Base-by-base conservation (phyloP, 2,797 vertebrate species). In the Trichosurus vulpecula region DNA sequence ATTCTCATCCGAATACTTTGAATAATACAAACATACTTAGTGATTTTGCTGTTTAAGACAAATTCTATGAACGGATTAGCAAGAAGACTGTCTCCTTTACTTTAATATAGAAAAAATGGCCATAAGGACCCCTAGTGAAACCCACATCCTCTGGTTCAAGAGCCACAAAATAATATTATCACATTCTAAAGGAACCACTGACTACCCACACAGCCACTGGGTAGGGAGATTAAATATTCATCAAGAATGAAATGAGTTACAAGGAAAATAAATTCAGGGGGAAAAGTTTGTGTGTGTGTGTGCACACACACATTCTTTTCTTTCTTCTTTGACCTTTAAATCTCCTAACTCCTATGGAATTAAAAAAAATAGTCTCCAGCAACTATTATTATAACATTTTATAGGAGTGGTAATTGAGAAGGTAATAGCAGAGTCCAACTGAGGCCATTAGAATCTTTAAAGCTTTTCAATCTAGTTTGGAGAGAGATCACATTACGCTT, bases 401-500 rank as follows among this genome's bases (percentile, higher is more conserved):
- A 47, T 81, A 11, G 74, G 41, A 41, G 41, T 47, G 74, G 74
- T 81, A 81, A 81, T 47, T 47, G 41, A 81, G 74, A 81, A 81
- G 41, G 74, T 81, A 81, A 81, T 47, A 81, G 41, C 74, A 81
- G 41, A 81, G n/a, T 74, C 47, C 41, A 27, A 47, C 41, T 81
- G 74, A 81, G 41, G 74, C 74, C 41, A 47, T 81, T 81, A 81
- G 22, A 47, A 81, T 81, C 74, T 47, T 81, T 81, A 95, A 96
- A 95, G 57, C 31, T n/a, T 94, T 95, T 91, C 90, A 93, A 91
- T 6, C 54, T 90, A 93, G n/a, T 95, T 96, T 96, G 96, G 96
- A 89, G 97, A 96, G n/a, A 54, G 14, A 90, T 94, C 19, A 53
- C 58, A 94, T 55, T 96, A 90, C 51, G n/a, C 89, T 81, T 90